These are phyloP conservation scores for Lepisosteus oculatus DNA, from an alignment of 2,113 vertebrate genomes.

Conservation along the genomic window DNA sequence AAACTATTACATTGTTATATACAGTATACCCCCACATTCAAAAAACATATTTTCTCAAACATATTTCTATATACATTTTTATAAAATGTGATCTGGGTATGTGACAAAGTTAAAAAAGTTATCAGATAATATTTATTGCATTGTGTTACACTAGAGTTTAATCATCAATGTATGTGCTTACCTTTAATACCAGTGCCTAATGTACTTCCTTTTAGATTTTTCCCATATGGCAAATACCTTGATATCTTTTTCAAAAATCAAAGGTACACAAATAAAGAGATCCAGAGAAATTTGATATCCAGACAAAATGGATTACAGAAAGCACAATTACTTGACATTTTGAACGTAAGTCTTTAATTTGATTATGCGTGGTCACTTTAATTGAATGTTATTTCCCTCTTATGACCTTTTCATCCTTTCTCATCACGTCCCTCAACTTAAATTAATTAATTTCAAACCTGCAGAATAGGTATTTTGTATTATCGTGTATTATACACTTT, in stretches of 20 bases:
- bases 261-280: background rate
- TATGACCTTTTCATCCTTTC: conserved; percentile 35
- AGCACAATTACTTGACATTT: conserved; percentile 29
- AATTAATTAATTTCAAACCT: conserved; percentile 21
- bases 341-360: conserved; percentile 36
- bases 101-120: too few relatives aligned
- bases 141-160: too few relatives aligned
- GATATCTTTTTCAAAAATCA: conserved; percentile 9
- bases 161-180: too few relatives aligned
- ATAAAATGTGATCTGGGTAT: too few relatives aligned
- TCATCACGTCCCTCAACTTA: conserved; percentile 23
- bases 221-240: background rate
- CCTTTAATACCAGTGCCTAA: too few relatives aligned
- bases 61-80: too few relatives aligned
- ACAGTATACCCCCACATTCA: too few relatives aligned
- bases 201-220: background rate
- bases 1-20: too few relatives aligned
- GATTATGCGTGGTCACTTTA: conserved; percentile 56
- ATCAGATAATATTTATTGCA: too few relatives aligned
- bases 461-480: conserved; percentile 36
- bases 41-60: too few relatives aligned
- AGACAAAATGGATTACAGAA: conserved; percentile 31
- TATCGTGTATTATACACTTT: background rate
- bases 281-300: conserved; percentile 32
- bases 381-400: conserved; percentile 40